Evolutionary conservation across 37 sponge, comb jelly and placozoan species (phyloP), one percentile per base, ranked within the genome.

Genomic region (Halisarca cf. caerulea): DNA sequence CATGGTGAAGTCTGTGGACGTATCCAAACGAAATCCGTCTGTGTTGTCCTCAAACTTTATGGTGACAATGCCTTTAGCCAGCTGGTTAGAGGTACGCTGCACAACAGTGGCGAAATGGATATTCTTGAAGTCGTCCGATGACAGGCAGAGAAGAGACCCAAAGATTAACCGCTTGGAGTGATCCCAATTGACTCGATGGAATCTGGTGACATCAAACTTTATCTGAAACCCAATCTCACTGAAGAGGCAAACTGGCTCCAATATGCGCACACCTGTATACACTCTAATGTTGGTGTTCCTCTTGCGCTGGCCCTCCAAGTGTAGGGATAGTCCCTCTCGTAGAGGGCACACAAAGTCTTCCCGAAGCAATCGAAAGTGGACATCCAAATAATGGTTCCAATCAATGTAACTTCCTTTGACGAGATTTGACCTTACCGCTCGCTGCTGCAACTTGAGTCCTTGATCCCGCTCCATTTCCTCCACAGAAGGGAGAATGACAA

Each of bases 301-400:
- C 54, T 77, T 35, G 37, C 54, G 25, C 0, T 79, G 66, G 1
- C 66, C 73, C 18, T 58, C 30, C 14, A 58, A 0, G 35, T 79
- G 86, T 3, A 47, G 42, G 24, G 53, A 23, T 21, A 96, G 85
- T 32, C 94, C 94, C 39, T 82, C 60, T 53, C 96, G 87, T 11
- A 96, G 79, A 43, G 96, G 94, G 4, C 37, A 66, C n/a, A 96
- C 59, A 72, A 96, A 93, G 53, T 96, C 96, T 82, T 96, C 96
- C 23, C 96, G 80, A 0, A 96, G 74, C 0, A 95, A 87, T 60
- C 94, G 83, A 68, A 88, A 95, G 60, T 95, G 96, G 0, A 90
- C 81, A 59, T 93, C 90, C 20, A 93, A 74, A 71, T 93, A 96
- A 32, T 93, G 89, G 17, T 91, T 74, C 88, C 91, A 90, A 71